Percentiles rank a stretch among this genome's conserved stretches.
Conservation (phyloP, 2,113 vertebrate species). For the Chloropsis hardwickii region DNA sequence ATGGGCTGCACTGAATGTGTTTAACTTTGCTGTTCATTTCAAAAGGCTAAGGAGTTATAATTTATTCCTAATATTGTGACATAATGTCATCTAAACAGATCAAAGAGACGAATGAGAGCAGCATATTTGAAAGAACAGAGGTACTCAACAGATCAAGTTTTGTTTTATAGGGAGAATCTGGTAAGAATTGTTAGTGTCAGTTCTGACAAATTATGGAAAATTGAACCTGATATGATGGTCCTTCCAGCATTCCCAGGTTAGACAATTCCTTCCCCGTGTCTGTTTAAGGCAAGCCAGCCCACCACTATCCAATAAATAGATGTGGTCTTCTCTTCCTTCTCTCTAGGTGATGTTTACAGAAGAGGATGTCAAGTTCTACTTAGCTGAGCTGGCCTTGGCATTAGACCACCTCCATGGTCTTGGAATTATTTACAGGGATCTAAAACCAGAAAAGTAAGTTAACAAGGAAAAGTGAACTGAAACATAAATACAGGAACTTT, state of each 20-base stretch:
- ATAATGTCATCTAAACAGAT: not conserved
- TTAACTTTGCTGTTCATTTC: not conserved
- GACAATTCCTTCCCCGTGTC: not conserved
- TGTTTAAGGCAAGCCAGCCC: not conserved
- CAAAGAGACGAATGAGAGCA: not conserved
- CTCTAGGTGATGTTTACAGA: constrained; percentile 89
- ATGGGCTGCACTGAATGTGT: not conserved
- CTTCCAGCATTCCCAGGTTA: not conserved
- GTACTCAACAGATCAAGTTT: not conserved
- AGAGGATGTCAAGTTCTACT: constrained; percentile 88
- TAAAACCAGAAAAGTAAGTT: constrained; percentile 88
- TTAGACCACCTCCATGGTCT: constrained; percentile 84
- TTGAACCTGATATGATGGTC: not conserved
- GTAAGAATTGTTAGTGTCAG: not conserved
- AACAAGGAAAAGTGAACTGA: not conserved
- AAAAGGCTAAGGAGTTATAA: not conserved
- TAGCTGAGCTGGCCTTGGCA: constrained; percentile 85
- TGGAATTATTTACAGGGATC: constrained; percentile 87
- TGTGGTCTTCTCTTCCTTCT: not conserved
- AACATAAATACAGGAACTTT: not conserved
- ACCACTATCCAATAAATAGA: not conserved
- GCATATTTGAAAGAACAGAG: not conserved
- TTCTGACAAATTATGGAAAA: not conserved
- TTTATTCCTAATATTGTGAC: not conserved
- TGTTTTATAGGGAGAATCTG: not conserved